Evolutionary conservation across 2,888 invertebrate genomes (phyloP).

Genomic region (Dusona sp.): DNA sequence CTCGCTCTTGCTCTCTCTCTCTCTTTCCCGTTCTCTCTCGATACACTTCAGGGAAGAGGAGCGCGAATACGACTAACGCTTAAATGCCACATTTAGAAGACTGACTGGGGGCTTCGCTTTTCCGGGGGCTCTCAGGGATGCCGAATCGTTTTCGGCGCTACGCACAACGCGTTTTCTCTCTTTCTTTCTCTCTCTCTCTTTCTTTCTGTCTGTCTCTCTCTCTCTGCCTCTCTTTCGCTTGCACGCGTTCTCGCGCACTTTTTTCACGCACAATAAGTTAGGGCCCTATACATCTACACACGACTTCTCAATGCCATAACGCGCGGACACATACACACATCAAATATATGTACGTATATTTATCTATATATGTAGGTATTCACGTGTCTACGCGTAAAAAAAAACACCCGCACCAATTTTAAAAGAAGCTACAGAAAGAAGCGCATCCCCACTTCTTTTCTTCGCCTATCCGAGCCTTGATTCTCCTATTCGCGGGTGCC

Average conservation of each 20-base stretch:
- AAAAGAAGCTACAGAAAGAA: constrained; percentile 73
- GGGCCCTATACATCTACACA: constrained; percentile 45
- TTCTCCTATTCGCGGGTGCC: constrained; percentile 44
- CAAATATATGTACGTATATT: not conserved
- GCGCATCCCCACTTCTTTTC: constrained; percentile 67
- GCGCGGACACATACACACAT: not conserved
- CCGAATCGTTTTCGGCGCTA: constrained; percentile 57
- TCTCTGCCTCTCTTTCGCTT: constrained; percentile 18
- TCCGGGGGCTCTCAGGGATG: constrained; percentile 68
- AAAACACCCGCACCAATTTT: constrained; percentile 75
- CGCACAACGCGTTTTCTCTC: constrained; percentile 56
- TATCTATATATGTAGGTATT: not conserved
- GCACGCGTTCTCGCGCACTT: constrained; percentile 55
- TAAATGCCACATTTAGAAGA: constrained; percentile 72
- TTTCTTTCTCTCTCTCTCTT: constrained; percentile 22
- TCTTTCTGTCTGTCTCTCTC: constrained; percentile 8
- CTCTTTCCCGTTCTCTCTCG: constrained; percentile 31
- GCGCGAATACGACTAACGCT: constrained; percentile 70
- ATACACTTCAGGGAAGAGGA: constrained; percentile 56
- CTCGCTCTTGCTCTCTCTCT: constrained; percentile 21
- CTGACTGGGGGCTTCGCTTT: constrained; percentile 69
- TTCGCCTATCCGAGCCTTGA: constrained; percentile 42
- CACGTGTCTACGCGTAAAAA: constrained; percentile 30
- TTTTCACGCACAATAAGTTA: constrained; percentile 67
- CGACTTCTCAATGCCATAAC: not conserved